Conservation (phyloP, 2,888 invertebrate species). For the Melipona beecheii region DNA sequence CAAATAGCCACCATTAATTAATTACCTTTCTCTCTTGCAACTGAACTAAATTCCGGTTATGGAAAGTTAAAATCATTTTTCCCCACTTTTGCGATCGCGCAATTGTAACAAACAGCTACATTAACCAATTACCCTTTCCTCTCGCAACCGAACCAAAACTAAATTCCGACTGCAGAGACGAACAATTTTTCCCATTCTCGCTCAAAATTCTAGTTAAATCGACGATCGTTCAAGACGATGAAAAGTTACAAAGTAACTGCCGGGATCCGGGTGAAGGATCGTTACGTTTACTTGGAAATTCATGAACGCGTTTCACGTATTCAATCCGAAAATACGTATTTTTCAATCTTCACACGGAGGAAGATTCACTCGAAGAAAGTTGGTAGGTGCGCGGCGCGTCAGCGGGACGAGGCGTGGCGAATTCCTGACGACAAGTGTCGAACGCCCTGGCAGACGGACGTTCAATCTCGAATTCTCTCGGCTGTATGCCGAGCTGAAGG, state of each 20-base stretch:
- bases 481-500: background rate
- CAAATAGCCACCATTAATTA: too few species aligned
- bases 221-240: background rate
- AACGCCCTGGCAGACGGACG: conserved; percentile 16
- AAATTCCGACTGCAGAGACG: background rate
- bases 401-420: background rate
- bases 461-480: conserved; percentile 53
- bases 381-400: background rate
- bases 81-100: too few species aligned
- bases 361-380: conserved; percentile 36
- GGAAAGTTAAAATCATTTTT: too few species aligned
- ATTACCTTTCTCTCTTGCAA: too few species aligned
- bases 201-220: background rate
- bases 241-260: background rate
- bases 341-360: conserved; percentile 27
- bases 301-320: background rate
- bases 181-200: background rate
- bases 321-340: conserved; percentile 36
- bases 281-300: background rate
- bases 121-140: too few species aligned
- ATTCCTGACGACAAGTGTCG: conserved; percentile 39
- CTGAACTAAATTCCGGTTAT: too few species aligned
- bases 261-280: background rate
- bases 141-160: too few species aligned
- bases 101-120: too few species aligned